Evolutionary conservation across 2,113 vertebrate species (phyloP).

Genomic region (Daubentonia madagascariensis): DNA sequence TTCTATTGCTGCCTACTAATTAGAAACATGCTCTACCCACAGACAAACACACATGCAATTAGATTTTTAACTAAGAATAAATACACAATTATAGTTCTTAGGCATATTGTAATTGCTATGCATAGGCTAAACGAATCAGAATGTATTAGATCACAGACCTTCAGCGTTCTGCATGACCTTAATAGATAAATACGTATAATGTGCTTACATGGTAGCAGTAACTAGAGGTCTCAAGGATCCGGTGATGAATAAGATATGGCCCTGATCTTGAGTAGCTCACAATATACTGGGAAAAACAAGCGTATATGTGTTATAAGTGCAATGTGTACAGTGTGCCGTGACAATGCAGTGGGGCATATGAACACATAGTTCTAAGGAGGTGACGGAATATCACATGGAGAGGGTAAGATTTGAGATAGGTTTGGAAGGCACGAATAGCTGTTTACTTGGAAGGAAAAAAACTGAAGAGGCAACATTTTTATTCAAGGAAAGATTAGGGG

Average conservation of each 20-base stretch:
- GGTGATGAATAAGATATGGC: neutral
- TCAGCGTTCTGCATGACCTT: neutral
- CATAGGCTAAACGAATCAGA: neutral
- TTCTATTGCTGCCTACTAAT: neutral
- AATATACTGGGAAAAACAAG: neutral
- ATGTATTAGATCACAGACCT: neutral
- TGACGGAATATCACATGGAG: neutral
- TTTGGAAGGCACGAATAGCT: neutral
- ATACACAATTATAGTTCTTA: neutral
- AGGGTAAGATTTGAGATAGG: neutral
- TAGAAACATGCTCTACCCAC: neutral
- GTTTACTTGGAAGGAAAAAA: neutral
- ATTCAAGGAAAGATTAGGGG: neutral
- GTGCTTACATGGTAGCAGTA: neutral
- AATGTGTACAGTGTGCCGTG: fast-evolving
- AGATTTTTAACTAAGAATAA: neutral
- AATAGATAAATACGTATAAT: neutral
- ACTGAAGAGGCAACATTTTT: neutral
- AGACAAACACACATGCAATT: neutral
- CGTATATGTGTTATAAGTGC: neutral
- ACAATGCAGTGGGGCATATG: too few relatives aligned
- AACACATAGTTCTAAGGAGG: neutral
- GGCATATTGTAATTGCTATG: neutral
- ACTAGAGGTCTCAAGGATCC: neutral
- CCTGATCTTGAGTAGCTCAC: neutral